These are phyloP conservation scores for Lumbricus terrestris DNA, from an alignment of 2,888 invertebrate genomes.

Conservation along the genomic window DNA sequence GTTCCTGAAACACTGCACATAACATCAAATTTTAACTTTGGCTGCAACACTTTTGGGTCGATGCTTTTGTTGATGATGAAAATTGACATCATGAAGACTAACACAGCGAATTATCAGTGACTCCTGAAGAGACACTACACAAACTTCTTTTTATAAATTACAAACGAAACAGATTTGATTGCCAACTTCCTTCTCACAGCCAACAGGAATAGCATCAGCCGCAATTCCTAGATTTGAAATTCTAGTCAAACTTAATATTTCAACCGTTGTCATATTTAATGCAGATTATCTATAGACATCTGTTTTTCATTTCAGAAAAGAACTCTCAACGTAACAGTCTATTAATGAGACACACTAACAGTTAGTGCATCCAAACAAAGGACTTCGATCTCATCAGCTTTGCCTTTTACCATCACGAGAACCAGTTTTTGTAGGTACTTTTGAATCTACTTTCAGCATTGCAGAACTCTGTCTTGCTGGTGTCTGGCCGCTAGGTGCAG, in stretches of 20 bases:
- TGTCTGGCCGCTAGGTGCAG: not conserved
- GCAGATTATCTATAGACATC: not conserved
- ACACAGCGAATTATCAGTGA: too few relatives aligned
- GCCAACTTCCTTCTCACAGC: not conserved
- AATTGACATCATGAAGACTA: too few relatives aligned
- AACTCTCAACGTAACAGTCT: not conserved
- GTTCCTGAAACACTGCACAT: too few relatives aligned
- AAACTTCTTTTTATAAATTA: too few relatives aligned
- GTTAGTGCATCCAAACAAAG: not conserved
- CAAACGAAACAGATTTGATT: too few relatives aligned
- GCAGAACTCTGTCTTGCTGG: not conserved
- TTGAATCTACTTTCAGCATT: not conserved
- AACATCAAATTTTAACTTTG: too few relatives aligned
- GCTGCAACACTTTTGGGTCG: too few relatives aligned
- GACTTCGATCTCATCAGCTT: not conserved
- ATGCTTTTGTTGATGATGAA: too few relatives aligned
- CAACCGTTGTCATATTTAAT: not conserved
- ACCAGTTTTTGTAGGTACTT: not conserved
- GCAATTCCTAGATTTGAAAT: not conserved
- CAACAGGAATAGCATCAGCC: not conserved
- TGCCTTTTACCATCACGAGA: not conserved
- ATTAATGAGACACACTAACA: not conserved
- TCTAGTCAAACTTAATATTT: not conserved
- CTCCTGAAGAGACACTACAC: too few relatives aligned
- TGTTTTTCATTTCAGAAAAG: not conserved